phyloP scores from a whole-genome alignment of 2,888 invertebrate species.

The Lithophane ornitopus region DNA sequence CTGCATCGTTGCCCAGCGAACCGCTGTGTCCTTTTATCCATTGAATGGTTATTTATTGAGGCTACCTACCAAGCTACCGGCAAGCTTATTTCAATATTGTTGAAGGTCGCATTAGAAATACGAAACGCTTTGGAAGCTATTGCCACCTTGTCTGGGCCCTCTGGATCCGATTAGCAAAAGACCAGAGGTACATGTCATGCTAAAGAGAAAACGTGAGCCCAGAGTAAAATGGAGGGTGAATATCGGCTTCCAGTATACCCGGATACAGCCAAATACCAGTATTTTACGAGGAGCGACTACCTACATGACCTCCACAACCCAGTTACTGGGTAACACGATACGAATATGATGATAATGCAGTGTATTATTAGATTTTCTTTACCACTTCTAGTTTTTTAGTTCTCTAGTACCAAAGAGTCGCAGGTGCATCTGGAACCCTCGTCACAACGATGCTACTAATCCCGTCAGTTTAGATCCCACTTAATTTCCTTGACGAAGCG shows the following conservation, averaged over 20 bases:
- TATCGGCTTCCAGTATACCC: too few relatives aligned
- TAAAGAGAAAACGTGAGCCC: neutral
- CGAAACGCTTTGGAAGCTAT: neutral
- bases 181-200: neutral
- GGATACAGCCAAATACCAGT: too few relatives aligned
- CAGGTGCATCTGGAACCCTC: constrained; percentile 77
- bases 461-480: constrained; percentile 71
- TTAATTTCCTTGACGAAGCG: constrained; percentile 73
- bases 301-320: too few relatives aligned
- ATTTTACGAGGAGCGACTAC: too few relatives aligned
- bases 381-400: constrained; percentile 42
- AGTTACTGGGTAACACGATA: too few relatives aligned
- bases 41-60: too few relatives aligned
- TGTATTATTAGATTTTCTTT: neutral
- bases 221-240: neutral
- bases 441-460: constrained; percentile 72
- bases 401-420: constrained; percentile 44
- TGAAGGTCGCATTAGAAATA: neutral
- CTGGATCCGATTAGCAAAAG: neutral
- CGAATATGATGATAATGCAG: too few relatives aligned
- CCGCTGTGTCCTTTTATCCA: too few relatives aligned
- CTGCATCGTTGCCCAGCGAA: too few relatives aligned
- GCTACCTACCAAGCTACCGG: neutral
- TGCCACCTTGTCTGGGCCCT: neutral
- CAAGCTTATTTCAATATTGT: neutral